Base-by-base conservation (phyloP, 1,140 invertebrate genomes). In the Ceratina australensis region DNA sequence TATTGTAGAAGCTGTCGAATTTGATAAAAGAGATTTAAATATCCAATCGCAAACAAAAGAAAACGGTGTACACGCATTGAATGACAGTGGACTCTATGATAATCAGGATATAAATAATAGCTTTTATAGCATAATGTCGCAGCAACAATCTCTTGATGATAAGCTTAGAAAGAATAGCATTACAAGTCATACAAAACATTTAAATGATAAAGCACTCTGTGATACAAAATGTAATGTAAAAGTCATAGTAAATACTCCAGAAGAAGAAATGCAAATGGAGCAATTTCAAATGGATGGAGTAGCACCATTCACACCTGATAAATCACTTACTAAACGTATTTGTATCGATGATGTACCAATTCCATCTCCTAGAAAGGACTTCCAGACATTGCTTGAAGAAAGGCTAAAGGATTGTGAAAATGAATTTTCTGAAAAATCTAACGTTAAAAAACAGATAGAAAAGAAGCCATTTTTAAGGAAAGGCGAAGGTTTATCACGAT, bases 401-500 rank as follows among this genome's bases (percentile, higher is more conserved):
- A 89, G 79, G 80, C 81, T 92, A 18, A 87, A 82, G 72, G 87
- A 90, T 3, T 73, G 66, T 20, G 84, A 86, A 66, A 47, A 26
- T 57, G 26, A 49, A 28, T 20, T 18, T 59, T 72, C 72, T 33
- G 61, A 78, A 52, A 75, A 26, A 42, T 47, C 57, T 22, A 86
- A 59, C 24, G 20, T 33, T 20, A 69, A 76, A 24, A 26, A 20
- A 10, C 56, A 24, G n/a, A 81, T 77, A 28, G 50, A 79, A 22
- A 92, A 91, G 72, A 87, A 78, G 54, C 89, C 92, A 22, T 93
- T 92, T 80, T 79, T 93, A 33, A 92, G 79, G 72, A 93, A 92
- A 88, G 93, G 93, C 12, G 83, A 93, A 83, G 93, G 93, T 33
- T 81, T 93, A 16, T 85, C 85, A 0, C 87, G 92, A 78, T 93